A percentile compares a stretch with the other conserved stretches of the same genome.
These are phyloP conservation scores for Drosophila robusta DNA, from an alignment of 2,888 invertebrate genomes.

Conservation along the genomic window DNA sequence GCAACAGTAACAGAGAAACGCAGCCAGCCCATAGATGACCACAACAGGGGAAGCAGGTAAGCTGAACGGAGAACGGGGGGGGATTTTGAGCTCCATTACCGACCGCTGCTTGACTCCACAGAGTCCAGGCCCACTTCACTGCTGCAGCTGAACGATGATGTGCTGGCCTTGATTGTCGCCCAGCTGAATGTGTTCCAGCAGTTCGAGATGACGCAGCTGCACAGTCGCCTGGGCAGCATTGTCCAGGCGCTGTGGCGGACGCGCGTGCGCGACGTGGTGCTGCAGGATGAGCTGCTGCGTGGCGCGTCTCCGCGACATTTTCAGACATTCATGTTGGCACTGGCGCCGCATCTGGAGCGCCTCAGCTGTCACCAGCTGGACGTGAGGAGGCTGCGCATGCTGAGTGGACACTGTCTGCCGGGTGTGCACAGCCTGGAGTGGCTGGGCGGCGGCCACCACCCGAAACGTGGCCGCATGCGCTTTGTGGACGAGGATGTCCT, in stretches of 20 bases:
- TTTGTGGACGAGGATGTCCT: constrained; percentile 77
- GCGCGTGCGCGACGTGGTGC: constrained; percentile 56
- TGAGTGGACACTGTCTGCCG: constrained; percentile 49
- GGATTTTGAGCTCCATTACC: too few species aligned
- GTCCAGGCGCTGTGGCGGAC: constrained; percentile 67
- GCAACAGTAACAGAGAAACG: constrained; percentile 1
- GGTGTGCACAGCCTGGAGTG: constrained; percentile 61
- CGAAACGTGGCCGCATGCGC: constrained; percentile 42
- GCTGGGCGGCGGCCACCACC: constrained; percentile 28
- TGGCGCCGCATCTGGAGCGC: constrained; percentile 59
- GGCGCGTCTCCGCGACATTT: constrained; percentile 45
- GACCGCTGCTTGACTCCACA: too few species aligned
- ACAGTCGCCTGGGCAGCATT: constrained; percentile 65
- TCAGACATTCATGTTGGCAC: constrained; percentile 56
- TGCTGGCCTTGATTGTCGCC: constrained; percentile 67
- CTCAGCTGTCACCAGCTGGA: constrained; percentile 64
- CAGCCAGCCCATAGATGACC: constrained; percentile 49
- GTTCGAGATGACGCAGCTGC: constrained; percentile 64
- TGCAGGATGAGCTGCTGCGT: constrained; percentile 59
- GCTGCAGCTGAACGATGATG: constrained; percentile 77
- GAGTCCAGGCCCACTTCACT: constrained; percentile 37
- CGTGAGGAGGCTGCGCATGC: constrained; percentile 57
- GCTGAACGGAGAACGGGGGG: neutral
- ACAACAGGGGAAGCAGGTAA: constrained; percentile 59
- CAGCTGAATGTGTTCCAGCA: constrained; percentile 68